Percentiles rank a stretch among this genome's conserved stretches.
Evolutionary conservation across 2,888 invertebrate genomes (phyloP).

Genomic region (Thereva unica): DNA sequence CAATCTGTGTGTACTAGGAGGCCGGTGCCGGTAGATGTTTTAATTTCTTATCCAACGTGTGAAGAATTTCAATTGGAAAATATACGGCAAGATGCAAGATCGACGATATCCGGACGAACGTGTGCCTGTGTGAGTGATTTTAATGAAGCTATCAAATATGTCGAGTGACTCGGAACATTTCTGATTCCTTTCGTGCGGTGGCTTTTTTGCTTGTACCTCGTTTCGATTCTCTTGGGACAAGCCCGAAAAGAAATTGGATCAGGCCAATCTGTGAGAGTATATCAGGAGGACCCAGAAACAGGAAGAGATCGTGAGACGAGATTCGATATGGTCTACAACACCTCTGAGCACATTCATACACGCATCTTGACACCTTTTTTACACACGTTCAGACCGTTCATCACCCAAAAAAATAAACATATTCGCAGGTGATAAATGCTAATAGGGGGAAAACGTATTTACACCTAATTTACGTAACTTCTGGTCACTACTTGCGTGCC

Average conservation of each 20-base stretch:
- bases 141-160: slow-evolving; percentile 36
- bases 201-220: neutral
- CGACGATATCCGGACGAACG: neutral
- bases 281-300: slow-evolving; percentile 1
- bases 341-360: neutral
- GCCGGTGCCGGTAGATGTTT: slow-evolving; percentile 22
- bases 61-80: slow-evolving; percentile 33
- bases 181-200: neutral
- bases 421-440: neutral
- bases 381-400: neutral
- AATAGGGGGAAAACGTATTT: slow-evolving; percentile 5
- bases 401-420: neutral
- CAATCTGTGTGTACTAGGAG: slow-evolving; percentile 15
- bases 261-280: neutral
- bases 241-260: neutral
- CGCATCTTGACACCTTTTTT: neutral
- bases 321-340: slow-evolving; percentile 15
- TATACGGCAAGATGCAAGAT: neutral
- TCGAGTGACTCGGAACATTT: slow-evolving; percentile 20
- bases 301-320: slow-evolving; percentile 13
- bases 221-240: neutral
- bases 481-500: slow-evolving; percentile 1
- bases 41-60: slow-evolving; percentile 31
- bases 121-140: slow-evolving; percentile 28
- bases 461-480: neutral